Conservation (phyloP, 1,140 invertebrate species). For the Pseudomyrmex flavicornis region DNA sequence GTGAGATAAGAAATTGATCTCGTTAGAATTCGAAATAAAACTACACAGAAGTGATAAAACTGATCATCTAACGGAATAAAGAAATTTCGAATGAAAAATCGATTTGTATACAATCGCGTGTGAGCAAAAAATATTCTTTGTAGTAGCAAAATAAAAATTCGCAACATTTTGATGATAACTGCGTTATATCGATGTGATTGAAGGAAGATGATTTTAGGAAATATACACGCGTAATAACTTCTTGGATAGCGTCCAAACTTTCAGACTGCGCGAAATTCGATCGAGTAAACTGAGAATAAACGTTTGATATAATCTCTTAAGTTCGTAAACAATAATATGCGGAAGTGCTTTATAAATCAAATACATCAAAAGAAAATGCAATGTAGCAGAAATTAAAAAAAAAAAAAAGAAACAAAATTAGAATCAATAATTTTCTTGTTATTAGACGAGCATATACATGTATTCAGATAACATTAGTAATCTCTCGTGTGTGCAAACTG, state of each 20-base stretch:
- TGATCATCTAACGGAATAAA: not conserved
- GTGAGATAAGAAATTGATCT: slow-evolving; percentile 45
- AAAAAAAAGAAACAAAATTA: not conserved
- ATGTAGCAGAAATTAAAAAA: not conserved
- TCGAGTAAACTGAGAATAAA: slow-evolving; percentile 25
- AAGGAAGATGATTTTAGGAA: slow-evolving; percentile 2
- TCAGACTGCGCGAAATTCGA: slow-evolving; percentile 3
- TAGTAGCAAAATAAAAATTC: slow-evolving; percentile 16
- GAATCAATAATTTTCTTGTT: not conserved
- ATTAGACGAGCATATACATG: not conserved
- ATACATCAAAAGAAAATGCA: not conserved
- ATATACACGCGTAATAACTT: slow-evolving; percentile 34
- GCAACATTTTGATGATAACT: slow-evolving; percentile 17
- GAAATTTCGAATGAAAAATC: slow-evolving; percentile 29
- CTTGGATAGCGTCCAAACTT: slow-evolving; percentile 41
- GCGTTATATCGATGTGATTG: not conserved
- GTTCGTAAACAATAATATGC: not conserved
- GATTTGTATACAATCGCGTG: not conserved
- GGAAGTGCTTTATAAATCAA: slow-evolving; percentile 17
- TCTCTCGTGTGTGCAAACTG: not conserved
- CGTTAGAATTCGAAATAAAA: slow-evolving; percentile 40
- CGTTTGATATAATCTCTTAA: slow-evolving; percentile 19
- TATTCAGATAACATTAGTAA: slow-evolving; percentile 25
- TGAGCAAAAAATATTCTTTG: not conserved
- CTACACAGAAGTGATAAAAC: slow-evolving; percentile 13